Evolutionary conservation across 37 sponge, comb jelly and placozoan species (phyloP), one percentile per base, ranked within the genome.

Genomic region (Agelas oroides): DNA sequence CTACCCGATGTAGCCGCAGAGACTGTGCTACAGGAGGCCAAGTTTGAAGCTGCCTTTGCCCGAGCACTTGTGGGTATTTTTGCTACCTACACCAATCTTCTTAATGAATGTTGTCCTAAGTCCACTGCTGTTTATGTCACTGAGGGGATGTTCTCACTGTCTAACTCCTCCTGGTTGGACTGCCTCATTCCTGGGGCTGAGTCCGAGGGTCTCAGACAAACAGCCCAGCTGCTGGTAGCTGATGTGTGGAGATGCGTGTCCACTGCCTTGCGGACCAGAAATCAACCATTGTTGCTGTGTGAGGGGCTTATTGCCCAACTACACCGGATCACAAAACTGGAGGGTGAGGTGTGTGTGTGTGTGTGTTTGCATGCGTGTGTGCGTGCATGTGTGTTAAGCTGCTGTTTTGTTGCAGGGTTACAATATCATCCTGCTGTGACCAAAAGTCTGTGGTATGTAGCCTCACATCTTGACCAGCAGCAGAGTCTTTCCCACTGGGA

Each of bases 101-200:
- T 80, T 28, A 36, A 52, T 30, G 20, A 33, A 27, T 19, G 28
- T 14, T 58, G 15, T 28, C 65, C 16, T n/a, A 77, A 59, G 46
- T 46, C 46, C 20, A 78, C 25, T 14, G 57, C 21, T 17, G 59
- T 75, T 1, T 80, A 80, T 52, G 81, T 80, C 57, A 68, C 81
- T 18, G 70, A 68, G 12, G 70, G 68, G 28, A 80, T 80, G 81
- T 80, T 80, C 33, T 24, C 61, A 34, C 34, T 69, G 36, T 19
- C 27, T 69, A 8, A 8, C 46, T 12, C 21, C 16, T 28, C 64
- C 3, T 82, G 72, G 72, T 60, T 59, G 60, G 82, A 82, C 40
- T 82, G 82, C 40, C 82, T 82, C 1, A 53, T 82, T 21, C 72
- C 82, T 24, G 82, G 82, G 11, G 71, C 72, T 31, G 72, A 82